Conservation (phyloP, 2,797 vertebrate species). For the Centropyge bicolor region DNA sequence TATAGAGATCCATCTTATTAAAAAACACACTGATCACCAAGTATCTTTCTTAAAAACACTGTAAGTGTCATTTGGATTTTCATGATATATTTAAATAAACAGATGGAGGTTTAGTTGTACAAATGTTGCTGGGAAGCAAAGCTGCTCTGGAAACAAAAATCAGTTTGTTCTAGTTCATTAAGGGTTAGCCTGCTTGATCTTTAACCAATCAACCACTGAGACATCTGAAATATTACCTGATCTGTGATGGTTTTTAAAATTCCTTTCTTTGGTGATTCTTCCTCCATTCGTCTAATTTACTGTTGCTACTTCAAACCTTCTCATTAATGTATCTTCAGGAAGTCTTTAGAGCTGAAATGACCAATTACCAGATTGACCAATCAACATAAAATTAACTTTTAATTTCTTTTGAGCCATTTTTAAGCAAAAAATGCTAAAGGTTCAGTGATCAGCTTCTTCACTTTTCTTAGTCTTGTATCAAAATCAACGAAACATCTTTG, state of each 20-base stretch:
- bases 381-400: too few species aligned
- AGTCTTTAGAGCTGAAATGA: not conserved
- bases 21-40: constrained; percentile 5
- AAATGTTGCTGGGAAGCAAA: not conserved
- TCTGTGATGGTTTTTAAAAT: too few species aligned
- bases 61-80: not conserved
- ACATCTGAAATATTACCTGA: too few species aligned
- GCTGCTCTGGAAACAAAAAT: constrained; percentile 1
- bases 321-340: not conserved
- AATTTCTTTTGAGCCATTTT: too few species aligned
- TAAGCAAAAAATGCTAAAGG: not conserved
- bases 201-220: too few species aligned
- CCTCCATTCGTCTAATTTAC: not conserved
- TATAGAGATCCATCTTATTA: not conserved
- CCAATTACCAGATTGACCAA: not conserved
- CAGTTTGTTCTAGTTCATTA: too few species aligned
- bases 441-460: not conserved
- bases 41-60: constrained; percentile 19
- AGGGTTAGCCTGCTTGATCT: not conserved
- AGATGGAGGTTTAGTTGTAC: not conserved
- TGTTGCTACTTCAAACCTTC: not conserved
- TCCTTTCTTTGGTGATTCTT: not conserved
- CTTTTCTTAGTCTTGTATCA: not conserved
- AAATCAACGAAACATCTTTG: not conserved
- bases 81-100: not conserved